Percentiles rank a stretch among this genome's conserved stretches.
Conservation (phyloP, 2,888 invertebrate species). For the Digitonthophagus gazella region DNA sequence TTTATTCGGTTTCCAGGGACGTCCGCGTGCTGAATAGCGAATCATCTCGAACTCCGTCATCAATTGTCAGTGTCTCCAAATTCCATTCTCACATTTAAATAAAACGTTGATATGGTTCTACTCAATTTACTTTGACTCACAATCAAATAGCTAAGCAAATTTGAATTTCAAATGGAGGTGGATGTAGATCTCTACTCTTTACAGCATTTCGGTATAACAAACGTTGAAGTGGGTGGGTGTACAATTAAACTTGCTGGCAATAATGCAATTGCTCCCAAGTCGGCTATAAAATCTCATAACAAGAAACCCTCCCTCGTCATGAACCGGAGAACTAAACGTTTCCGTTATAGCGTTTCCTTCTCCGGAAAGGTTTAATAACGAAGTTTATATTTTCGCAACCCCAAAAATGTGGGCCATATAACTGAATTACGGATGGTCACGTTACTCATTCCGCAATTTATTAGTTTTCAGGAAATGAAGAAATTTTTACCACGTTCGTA, state of each 20-base stretch:
- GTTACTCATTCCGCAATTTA: not conserved
- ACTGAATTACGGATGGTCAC: not conserved
- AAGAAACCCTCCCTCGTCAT: not conserved
- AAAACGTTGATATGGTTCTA: not conserved
- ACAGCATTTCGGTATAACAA: not conserved
- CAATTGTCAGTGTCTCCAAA: not conserved
- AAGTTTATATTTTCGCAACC: not conserved
- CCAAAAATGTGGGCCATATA: not conserved
- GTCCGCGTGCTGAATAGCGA: not conserved
- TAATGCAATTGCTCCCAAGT: not conserved
- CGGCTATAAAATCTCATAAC: not conserved
- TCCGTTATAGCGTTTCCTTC: not conserved
- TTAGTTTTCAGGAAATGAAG: not conserved
- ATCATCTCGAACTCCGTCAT: not conserved
- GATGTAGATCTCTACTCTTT: no score
- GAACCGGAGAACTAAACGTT: not conserved
- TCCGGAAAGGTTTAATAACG: not conserved
- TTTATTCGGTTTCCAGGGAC: slow-evolving; percentile 16
- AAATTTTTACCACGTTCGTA: slow-evolving; percentile 1
- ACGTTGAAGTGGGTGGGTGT: not conserved
- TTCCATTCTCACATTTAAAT: not conserved
- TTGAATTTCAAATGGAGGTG: not conserved
- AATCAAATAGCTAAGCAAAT: not conserved
- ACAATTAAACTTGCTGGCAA: not conserved
- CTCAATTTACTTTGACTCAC: not conserved